A percentile compares a stretch with the other conserved stretches of the same genome.
phyloP scores from a whole-genome alignment of 2,113 vertebrate genomes.

The Psettodes erumei region DNA sequence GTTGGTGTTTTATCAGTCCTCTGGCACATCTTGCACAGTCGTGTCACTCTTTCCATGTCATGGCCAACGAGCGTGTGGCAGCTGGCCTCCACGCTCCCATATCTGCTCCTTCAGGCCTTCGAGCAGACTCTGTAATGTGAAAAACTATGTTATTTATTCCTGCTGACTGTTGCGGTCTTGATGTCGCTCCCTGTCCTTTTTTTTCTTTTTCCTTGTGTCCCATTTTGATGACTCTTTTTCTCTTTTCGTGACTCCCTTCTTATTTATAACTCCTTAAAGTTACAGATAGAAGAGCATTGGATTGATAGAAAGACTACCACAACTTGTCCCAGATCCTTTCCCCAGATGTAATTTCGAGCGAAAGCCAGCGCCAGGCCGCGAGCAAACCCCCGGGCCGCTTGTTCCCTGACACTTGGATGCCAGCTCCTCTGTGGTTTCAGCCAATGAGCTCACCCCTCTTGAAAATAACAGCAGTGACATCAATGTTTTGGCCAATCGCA shows the following conservation, averaged over 20 bases:
- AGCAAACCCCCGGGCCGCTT: constrained; percentile 27
- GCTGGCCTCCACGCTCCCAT: constrained; percentile 45
- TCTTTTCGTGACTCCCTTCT: neutral
- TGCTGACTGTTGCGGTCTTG: constrained; percentile 13
- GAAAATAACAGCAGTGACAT: constrained; percentile 80
- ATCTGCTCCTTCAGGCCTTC: constrained; percentile 47
- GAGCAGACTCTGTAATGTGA: constrained; percentile 34
- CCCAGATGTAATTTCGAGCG: constrained; percentile 56
- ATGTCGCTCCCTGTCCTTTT: neutral
- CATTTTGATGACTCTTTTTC: neutral
- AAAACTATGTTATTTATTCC: constrained; percentile 41
- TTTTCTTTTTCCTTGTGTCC: neutral
- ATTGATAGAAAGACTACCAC: constrained; percentile 34
- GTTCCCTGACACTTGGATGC: constrained; percentile 76
- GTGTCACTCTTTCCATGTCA: constrained; percentile 81
- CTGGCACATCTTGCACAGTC: constrained; percentile 65
- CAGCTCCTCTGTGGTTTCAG: constrained; percentile 73
- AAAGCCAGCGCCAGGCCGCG: constrained; percentile 27
- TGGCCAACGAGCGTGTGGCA: constrained; percentile 67
- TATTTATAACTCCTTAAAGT: neutral
- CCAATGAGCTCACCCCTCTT: constrained; percentile 78
- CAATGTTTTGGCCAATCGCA: constrained; percentile 62
- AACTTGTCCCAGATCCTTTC: constrained; percentile 55
- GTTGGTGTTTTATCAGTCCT: constrained; percentile 69
- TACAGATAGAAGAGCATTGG: constrained; percentile 10